Evolutionary conservation across 2,797 vertebrate species (phyloP).

Genomic region (Petrocephalus schoutedeni): DNA sequence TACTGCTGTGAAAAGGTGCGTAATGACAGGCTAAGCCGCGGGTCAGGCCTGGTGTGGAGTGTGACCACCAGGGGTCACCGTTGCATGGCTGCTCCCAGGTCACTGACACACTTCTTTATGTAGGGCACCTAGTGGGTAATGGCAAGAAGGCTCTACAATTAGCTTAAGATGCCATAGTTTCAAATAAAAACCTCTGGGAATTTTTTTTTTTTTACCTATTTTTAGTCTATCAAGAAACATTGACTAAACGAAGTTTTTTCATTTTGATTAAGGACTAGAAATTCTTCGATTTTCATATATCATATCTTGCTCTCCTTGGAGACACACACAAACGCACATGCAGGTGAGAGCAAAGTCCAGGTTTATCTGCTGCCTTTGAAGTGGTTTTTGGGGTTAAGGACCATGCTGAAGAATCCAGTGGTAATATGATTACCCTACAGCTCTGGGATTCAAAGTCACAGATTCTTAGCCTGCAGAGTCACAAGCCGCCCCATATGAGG

Average conservation of each 20-base stretch:
- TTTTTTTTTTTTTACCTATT: background rate
- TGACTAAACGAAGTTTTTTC: background rate
- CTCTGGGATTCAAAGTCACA: background rate
- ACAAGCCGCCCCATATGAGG: background rate
- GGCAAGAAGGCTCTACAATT: background rate
- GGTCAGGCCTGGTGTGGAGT: conserved; percentile 3
- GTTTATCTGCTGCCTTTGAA: background rate
- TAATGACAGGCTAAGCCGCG: conserved; percentile 26
- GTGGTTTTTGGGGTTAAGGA: background rate
- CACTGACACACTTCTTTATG: background rate
- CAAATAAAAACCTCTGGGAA: background rate
- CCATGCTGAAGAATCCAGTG: background rate
- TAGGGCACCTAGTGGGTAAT: background rate
- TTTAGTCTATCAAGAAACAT: background rate
- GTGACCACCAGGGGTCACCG: background rate
- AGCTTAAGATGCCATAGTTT: background rate
- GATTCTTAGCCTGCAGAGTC: background rate
- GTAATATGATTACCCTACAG: background rate
- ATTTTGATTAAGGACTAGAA: background rate
- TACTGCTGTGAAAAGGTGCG: conserved; percentile 37
- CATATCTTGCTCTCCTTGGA: background rate
- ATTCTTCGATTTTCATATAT: background rate
- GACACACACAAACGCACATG: background rate
- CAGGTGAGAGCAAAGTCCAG: background rate
- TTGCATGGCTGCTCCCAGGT: background rate